phyloP scores from a whole-genome alignment of 2,888 invertebrate species.

The Fabriciana adippe region DNA sequence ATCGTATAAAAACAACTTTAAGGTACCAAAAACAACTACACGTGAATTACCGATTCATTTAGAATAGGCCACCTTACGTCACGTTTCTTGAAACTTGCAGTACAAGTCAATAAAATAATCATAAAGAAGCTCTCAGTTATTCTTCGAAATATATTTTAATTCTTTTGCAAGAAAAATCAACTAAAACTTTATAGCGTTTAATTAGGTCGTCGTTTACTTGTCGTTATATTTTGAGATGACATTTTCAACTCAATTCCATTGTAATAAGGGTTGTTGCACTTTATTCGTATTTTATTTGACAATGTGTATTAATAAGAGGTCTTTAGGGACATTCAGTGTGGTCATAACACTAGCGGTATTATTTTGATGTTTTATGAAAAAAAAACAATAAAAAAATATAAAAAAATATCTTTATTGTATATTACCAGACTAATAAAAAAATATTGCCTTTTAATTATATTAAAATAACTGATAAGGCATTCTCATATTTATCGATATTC shows the following conservation, averaged over 20 bases:
- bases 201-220: conserved; percentile 45
- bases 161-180: conserved; percentile 41
- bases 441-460: no score
- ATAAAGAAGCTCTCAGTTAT: conserved; percentile 34
- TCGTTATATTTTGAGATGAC: not conserved
- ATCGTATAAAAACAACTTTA: no score
- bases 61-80: not conserved
- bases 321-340: conserved; percentile 24
- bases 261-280: not conserved
- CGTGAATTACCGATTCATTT: no score
- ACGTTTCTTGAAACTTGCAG: conserved; percentile 2
- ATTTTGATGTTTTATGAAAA: no score
- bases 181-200: conserved; percentile 54
- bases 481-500: no score
- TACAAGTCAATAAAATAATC: conserved; percentile 21
- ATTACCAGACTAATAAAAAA: no score
- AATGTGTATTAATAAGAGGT: conserved; percentile 20
- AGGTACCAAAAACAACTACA: no score
- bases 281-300: conserved; percentile 7
- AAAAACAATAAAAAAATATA: not conserved
- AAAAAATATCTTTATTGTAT: not conserved
- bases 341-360: conserved; percentile 11
- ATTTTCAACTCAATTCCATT: not conserved
- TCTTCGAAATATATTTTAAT: conserved; percentile 39
- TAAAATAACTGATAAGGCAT: no score